Evolutionary conservation across 2,888 invertebrate genomes (phyloP).

Genomic region (Dolichopus griseipennis): DNA sequence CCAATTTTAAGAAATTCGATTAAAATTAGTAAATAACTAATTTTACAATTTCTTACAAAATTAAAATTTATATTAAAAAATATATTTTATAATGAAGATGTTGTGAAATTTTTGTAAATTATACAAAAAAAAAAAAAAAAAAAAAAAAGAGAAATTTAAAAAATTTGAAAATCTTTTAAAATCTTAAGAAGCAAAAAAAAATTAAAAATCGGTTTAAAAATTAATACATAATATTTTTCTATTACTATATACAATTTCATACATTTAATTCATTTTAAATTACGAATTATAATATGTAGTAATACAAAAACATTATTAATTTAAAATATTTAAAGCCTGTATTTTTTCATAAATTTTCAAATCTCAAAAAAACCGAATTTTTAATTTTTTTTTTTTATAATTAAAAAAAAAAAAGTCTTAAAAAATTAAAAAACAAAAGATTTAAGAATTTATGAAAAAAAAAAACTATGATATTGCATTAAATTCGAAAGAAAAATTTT

Average conservation of each 20-base stretch:
- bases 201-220: slow-evolving; percentile 4
- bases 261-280: too few relatives aligned
- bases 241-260: too few relatives aligned
- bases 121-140: background rate
- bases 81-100: background rate
- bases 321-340: background rate
- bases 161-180: too few relatives aligned
- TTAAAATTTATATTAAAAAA: too few relatives aligned
- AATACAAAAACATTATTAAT: background rate
- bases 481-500: slow-evolving; percentile 6
- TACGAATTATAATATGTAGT: too few relatives aligned
- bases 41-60: too few relatives aligned
- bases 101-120: background rate
- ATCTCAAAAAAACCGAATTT: background rate
- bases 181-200: background rate
- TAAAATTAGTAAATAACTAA: too few relatives aligned
- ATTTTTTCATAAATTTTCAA: background rate
- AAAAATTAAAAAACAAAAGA: background rate
- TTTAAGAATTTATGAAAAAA: slow-evolving; percentile 1
- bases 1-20: too few relatives aligned
- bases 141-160: background rate
- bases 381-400: background rate
- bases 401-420: background rate
- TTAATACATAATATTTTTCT: background rate
- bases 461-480: slow-evolving; percentile 1